Base-by-base conservation (phyloP, 2,113 vertebrate genomes). In the Atractosteus spatula region DNA sequence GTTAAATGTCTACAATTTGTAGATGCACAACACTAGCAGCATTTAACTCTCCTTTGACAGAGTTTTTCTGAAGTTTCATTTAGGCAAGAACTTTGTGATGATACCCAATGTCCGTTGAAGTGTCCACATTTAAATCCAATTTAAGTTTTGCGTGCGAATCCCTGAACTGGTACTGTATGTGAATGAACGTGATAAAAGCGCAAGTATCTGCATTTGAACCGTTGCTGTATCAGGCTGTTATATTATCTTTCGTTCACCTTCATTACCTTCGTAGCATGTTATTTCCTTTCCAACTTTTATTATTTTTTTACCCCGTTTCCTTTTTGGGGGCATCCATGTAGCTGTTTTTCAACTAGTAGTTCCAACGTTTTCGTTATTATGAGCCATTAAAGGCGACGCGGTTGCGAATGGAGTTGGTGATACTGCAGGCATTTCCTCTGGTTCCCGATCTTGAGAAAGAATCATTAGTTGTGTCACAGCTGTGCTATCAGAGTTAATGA, bases 381-480 rank as follows among this genome's bases (percentile, higher is more conserved):
- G 54, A 63, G 63, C 63, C n/a, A 74, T 80, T 83, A 76, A 75
- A 72, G 75, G 66, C 29, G 75, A 76, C 74, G 72, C 41, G 71
- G 71, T 77, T 76, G 77, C 76, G 68, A 76, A 68, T 73, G 69
- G 69, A 80, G 78, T 77, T 76, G 73, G 73, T 74, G 67, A 76
- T 75, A 77, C 75, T 84, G 73, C 63, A 43, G 77, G 74, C 75
- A 76, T 77, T 79, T 75, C 51, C 45, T 69, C 57, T 57, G 72
- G 67, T 69, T 79, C 67, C n/a, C 59, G 59, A 42, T 76, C 74
- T 62, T 74, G 75, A 71, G 77, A 79, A 79, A 74, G 74, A 82
- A 76, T 78, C 70, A 77, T 82, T 84, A 74, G 77, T 84, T 82
- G 79, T 77, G 80, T 81, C 78, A 78, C 80, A 83, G 80, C 78